These are phyloP conservation scores for Trisateles emortualis DNA, from an alignment of 2,888 invertebrate genomes.

Conservation along the genomic window DNA sequence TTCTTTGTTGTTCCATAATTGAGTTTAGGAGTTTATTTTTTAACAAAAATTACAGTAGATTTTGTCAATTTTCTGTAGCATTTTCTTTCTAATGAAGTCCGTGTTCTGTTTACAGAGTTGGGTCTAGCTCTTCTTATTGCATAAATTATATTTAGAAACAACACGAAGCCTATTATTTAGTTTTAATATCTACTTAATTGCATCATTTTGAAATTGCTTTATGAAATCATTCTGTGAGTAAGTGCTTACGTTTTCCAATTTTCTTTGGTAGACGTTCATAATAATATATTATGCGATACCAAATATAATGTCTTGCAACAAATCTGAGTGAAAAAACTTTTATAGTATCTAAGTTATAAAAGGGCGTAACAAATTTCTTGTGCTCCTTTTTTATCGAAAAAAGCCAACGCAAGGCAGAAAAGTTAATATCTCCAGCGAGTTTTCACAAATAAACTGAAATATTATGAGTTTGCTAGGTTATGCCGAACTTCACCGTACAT, in stretches of 20 bases:
- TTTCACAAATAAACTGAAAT: background rate
- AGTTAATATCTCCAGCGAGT: background rate
- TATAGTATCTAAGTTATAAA: background rate
- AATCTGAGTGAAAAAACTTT: background rate
- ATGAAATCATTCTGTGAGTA: too few species aligned
- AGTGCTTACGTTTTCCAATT: too few species aligned
- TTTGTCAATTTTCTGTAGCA: constrained; percentile 8
- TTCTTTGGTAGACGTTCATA: too few species aligned
- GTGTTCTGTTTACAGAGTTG: constrained; percentile 6
- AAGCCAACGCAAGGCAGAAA: background rate
- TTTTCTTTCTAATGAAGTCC: constrained; percentile 8
- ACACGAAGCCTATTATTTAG: background rate
- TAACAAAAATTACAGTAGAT: background rate
- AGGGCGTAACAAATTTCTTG: background rate
- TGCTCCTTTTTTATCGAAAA: background rate
- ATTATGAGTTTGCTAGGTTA: background rate
- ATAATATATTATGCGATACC: background rate
- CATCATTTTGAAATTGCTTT: too few species aligned
- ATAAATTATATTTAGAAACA: background rate
- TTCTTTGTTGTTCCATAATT: background rate
- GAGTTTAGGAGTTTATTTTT: background rate
- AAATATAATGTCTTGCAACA: background rate
- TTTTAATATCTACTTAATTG: background rate
- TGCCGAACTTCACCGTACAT: background rate
- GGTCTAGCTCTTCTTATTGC: constrained; percentile 1